These are phyloP conservation scores for Pholis gunnellus DNA, from an alignment of 2,113 vertebrate genomes.

Conservation along the genomic window DNA sequence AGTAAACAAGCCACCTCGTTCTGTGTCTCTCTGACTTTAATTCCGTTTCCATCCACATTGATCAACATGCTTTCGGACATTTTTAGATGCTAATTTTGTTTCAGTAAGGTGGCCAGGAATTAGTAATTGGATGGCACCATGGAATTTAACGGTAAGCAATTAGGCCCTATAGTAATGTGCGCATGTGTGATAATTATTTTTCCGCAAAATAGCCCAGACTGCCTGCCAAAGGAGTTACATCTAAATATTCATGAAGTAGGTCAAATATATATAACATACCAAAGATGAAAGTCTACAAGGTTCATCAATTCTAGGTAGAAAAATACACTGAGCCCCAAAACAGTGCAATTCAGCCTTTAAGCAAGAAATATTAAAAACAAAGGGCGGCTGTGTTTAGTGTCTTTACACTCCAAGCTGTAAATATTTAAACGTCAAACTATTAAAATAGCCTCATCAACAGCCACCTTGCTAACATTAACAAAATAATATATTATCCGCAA, in stretches of 20 bases:
- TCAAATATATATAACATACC: background rate
- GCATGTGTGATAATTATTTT: conserved; percentile 3
- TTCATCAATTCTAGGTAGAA: background rate
- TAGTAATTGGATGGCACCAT: conserved; percentile 15
- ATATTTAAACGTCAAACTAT: background rate
- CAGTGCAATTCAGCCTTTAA: background rate
- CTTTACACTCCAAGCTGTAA: background rate
- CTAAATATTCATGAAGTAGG: background rate
- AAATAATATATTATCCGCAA: background rate
- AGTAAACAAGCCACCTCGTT: background rate
- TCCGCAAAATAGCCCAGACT: background rate
- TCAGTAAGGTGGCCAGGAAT: conserved; percentile 27
- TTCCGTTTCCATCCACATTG: conserved; percentile 17
- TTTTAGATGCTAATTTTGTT: conserved; percentile 29
- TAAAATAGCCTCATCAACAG: background rate
- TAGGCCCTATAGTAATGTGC: conserved; percentile 2
- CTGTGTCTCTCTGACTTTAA: background rate
- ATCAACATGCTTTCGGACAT: conserved; percentile 30
- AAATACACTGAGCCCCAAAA: background rate
- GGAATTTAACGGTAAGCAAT: conserved; percentile 2
- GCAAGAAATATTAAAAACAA: background rate
- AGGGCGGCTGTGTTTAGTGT: background rate
- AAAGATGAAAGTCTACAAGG: background rate
- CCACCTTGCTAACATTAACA: background rate
- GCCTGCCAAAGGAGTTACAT: background rate